Conservation (phyloP, 2,113 vertebrate genomes). For the Tachycineta bicolor region DNA sequence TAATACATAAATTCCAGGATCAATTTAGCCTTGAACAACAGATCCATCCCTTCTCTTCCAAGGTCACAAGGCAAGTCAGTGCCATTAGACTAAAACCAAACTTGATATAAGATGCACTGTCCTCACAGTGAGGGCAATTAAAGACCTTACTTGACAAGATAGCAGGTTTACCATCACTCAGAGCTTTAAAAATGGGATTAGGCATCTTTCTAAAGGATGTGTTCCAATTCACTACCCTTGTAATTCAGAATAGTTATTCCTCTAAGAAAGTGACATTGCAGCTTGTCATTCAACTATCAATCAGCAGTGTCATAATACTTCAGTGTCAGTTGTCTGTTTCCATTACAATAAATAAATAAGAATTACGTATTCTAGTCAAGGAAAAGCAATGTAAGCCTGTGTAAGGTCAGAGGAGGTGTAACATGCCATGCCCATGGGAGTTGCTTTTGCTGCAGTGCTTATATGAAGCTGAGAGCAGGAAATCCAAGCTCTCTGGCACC, state of each 20-base stretch:
- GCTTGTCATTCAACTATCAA: constrained; percentile 42
- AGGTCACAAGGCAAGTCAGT: constrained; percentile 23
- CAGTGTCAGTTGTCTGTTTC: constrained; percentile 4
- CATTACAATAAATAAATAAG: constrained; percentile 58
- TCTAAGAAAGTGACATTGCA: constrained; percentile 27
- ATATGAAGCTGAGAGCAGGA: not conserved
- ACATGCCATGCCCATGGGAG: not conserved
- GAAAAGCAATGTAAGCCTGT: not conserved
- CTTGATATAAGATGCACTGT: not conserved
- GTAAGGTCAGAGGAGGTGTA: not conserved
- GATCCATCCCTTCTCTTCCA: constrained; percentile 25
- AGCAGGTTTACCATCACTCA: not conserved
- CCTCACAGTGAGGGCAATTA: constrained; percentile 41
- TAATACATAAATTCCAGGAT: constrained; percentile 47
- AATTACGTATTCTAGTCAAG: constrained; percentile 31
- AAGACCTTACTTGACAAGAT: constrained; percentile 12
- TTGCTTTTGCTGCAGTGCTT: not conserved
- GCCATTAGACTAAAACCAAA: constrained; percentile 4
- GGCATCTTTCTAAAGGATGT: constrained; percentile 39
- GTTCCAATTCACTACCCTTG: constrained; percentile 46
- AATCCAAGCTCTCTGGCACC: not conserved
- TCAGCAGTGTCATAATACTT: constrained; percentile 41
- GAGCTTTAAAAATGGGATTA: constrained; percentile 47
- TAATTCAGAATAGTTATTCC: constrained; percentile 18
- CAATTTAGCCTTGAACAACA: constrained; percentile 39